Evolutionary conservation across 2,113 vertebrate genomes (phyloP), one percentile per base, ranked within the genome.

Genomic region (Cygnus buccinator): DNA sequence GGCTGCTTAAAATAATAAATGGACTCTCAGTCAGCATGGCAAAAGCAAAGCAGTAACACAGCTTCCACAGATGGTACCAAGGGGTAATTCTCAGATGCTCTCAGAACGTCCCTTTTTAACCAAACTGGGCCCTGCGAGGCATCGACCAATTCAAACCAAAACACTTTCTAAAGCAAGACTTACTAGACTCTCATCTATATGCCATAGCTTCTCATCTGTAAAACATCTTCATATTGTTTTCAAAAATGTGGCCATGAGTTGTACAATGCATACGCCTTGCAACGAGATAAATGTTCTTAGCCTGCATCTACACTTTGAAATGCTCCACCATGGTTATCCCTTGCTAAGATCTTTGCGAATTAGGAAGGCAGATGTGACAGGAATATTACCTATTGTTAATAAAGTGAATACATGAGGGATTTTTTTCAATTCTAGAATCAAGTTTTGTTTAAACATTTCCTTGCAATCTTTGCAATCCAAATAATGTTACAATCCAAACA

Each of bases 371-470:
- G 66, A 87, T 73, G 58, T 79, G 59, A 73, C 7, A 76, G 35
- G 33, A 93, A 44, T 57, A 79, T 6, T 65, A 14, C 8, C 26
- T 28, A 52, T 48, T 58, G 59, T 66, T 93, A 89, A 82, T 58
- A 65, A 78, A 78, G 39, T 33, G 5, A 77, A 72, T 52, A 67
- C 11, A 35, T 3, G 16, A 41, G 22, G 67, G 1, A 1, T 2
- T 66, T 50, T 83, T 67, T 73, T 43, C 13, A 83, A 23, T 71
- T 70, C 58, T 72, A 90, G 76, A 89, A 90, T 68, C 26, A 58
- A 72, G 20, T 52, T 78, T 74, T 76, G 50, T 62, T 91, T 89
- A 81, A 93, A 84, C 43, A 92, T 79, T 83, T 83, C 73, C 59
- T 95, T 67, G 15, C n/a, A 73, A 76, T 79, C 57, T 78, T 54